phyloP scores from a whole-genome alignment of 2,888 invertebrate species.

The Erebia ligea region DNA sequence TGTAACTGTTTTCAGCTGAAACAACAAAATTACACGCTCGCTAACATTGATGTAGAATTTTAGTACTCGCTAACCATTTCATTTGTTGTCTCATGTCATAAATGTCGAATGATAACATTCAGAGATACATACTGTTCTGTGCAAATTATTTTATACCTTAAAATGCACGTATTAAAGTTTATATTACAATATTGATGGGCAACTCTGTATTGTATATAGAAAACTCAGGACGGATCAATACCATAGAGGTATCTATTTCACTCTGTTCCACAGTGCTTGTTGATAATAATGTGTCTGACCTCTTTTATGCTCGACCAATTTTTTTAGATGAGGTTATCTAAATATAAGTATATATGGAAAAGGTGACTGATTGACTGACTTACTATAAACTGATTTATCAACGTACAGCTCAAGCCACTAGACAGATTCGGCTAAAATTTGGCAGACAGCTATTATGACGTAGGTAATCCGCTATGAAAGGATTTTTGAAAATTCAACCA shows the following conservation, averaged over 20 bases:
- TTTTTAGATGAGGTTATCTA: neutral
- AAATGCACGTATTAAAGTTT: neutral
- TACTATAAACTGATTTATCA: too few relatives aligned
- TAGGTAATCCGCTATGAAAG: too few relatives aligned
- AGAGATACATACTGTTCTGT: neutral
- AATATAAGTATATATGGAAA: neutral
- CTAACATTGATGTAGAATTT: too few relatives aligned
- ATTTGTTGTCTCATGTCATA: neutral
- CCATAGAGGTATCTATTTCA: slow-evolving; percentile 11
- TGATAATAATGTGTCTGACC: slow-evolving; percentile 8
- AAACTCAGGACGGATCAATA: slow-evolving; percentile 18
- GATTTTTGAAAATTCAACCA: too few relatives aligned
- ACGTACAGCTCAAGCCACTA: too few relatives aligned
- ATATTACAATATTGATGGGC: slow-evolving; percentile 3
- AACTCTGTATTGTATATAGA: slow-evolving; percentile 13
- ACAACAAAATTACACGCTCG: neutral
- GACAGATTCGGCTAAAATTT: too few relatives aligned
- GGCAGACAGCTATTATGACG: too few relatives aligned
- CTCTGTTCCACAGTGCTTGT: slow-evolving; percentile 9
- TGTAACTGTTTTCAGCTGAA: neutral
- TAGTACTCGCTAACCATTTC: neutral
- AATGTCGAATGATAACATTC: neutral
- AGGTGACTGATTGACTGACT: too few relatives aligned
- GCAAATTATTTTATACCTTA: slow-evolving; percentile 6
- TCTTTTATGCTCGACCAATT: neutral